Conservation (phyloP, 2,888 invertebrate species). For the Neoascia interrupta region DNA sequence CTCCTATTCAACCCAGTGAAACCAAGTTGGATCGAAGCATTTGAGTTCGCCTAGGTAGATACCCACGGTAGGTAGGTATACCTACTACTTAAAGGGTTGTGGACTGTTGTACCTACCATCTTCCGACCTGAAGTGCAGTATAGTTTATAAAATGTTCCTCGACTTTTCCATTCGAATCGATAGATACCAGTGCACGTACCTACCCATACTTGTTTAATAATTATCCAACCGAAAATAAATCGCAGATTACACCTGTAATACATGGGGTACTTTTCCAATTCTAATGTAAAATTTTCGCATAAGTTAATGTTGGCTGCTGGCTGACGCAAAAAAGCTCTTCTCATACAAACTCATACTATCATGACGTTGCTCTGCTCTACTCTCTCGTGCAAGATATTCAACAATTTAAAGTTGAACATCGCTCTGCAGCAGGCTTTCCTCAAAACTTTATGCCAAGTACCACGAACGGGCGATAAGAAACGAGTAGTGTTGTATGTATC, state of each 20-base stretch:
- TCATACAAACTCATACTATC: conserved; percentile 49
- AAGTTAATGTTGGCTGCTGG: conserved; percentile 36
- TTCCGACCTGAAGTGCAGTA: too few species aligned
- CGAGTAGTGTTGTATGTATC: conserved; percentile 64
- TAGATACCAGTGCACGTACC: neutral
- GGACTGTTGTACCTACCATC: too few species aligned
- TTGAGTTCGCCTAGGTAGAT: too few species aligned
- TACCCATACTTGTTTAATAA: neutral
- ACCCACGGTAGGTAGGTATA: too few species aligned
- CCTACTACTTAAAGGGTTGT: too few species aligned
- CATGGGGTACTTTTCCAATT: conserved; percentile 35
- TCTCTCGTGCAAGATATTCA: conserved; percentile 60
- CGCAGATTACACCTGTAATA: conserved; percentile 61
- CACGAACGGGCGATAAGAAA: conserved; percentile 27
- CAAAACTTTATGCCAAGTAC: conserved; percentile 55
- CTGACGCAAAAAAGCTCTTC: conserved; percentile 46
- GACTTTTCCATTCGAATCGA: too few species aligned
- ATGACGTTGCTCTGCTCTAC: conserved; percentile 10
- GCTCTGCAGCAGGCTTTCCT: conserved; percentile 65
- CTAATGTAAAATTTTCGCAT: too few species aligned
- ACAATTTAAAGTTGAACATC: conserved; percentile 57
- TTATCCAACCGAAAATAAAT: conserved; percentile 13
- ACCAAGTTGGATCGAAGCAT: too few species aligned
- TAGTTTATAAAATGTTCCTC: too few species aligned
- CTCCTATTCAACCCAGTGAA: too few species aligned